phyloP scores from a whole-genome alignment of 2,888 invertebrate species.

The Pharmacophagus antenor region DNA sequence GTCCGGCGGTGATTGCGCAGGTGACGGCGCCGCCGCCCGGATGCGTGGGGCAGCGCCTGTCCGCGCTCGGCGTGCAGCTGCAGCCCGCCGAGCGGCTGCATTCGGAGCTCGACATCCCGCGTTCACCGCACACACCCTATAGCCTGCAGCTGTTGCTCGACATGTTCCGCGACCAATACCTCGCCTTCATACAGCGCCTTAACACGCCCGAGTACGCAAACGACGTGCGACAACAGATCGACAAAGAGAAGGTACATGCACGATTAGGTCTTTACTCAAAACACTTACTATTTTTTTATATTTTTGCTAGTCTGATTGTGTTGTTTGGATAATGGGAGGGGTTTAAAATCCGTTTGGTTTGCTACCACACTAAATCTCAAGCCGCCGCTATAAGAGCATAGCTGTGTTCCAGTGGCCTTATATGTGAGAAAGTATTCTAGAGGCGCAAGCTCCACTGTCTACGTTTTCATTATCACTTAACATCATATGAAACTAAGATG shows the following conservation, averaged over 20 bases:
- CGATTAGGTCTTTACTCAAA: neutral
- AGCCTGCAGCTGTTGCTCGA: conserved; percentile 93
- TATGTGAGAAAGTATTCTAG: no score
- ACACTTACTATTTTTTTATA: no score
- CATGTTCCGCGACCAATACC: conserved; percentile 91
- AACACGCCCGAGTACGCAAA: conserved; percentile 87
- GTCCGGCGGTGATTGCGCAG: conserved; percentile 40
- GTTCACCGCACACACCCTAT: conserved; percentile 90
- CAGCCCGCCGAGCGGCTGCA: conserved; percentile 84
- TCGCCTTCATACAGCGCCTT: conserved; percentile 92
- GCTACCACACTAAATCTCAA: no score
- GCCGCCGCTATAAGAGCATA: no score
- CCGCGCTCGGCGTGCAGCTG: conserved; percentile 86
- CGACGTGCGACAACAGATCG: conserved; percentile 87
- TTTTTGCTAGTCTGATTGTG: no score
- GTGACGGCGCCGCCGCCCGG: conserved; percentile 92
- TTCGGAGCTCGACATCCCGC: conserved; percentile 91
- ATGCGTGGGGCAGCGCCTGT: conserved; percentile 94
- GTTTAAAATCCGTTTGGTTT: no score
- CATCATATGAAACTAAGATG: no score
- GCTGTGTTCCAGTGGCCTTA: no score
- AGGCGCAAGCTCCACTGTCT: no score
- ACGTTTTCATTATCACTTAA: no score
- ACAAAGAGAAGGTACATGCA: conserved; percentile 85
- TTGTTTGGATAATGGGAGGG: no score